Conservation (phyloP, 2,888 invertebrate genomes). For the Drosophila borborema region DNA sequence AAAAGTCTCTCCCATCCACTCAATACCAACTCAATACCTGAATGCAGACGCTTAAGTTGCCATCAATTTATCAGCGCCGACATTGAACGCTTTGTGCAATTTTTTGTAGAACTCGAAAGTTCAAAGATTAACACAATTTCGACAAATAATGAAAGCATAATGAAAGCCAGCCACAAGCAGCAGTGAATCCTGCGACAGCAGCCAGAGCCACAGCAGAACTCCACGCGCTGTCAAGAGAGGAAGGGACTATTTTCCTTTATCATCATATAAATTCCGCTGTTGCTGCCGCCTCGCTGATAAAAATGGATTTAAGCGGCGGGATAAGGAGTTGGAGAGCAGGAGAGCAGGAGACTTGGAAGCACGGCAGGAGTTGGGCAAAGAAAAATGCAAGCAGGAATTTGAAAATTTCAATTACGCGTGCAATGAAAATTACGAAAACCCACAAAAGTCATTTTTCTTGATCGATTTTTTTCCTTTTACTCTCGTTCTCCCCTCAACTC, state of each 20-base stretch:
- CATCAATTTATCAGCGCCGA: slow-evolving; percentile 56
- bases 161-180: slow-evolving; percentile 50
- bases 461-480: slow-evolving; percentile 74
- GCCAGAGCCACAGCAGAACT: slow-evolving; percentile 22
- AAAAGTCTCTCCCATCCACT: not conserved
- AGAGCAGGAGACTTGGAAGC: not conserved
- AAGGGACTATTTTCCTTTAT: slow-evolving; percentile 64
- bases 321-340: slow-evolving; percentile 1
- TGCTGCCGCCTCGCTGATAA: slow-evolving; percentile 57
- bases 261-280: slow-evolving; percentile 74
- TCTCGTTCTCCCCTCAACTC: slow-evolving; percentile 3
- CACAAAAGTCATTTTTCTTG: slow-evolving; percentile 82
- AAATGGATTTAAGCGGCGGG: slow-evolving; percentile 42
- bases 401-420: slow-evolving; percentile 83
- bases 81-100: slow-evolving; percentile 47
- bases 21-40: not conserved
- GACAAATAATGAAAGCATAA: slow-evolving; percentile 75
- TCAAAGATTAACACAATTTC: slow-evolving; percentile 77
- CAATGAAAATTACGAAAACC: slow-evolving; percentile 82
- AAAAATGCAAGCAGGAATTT: slow-evolving; percentile 80
- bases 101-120: slow-evolving; percentile 47
- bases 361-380: slow-evolving; percentile 28
- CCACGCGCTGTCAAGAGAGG: not conserved
- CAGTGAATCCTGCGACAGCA: slow-evolving; percentile 27
- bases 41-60: slow-evolving; percentile 47